Evolutionary conservation across 2,113 vertebrate genomes (phyloP).

Genomic region (Brachypodius melanocephalos): DNA sequence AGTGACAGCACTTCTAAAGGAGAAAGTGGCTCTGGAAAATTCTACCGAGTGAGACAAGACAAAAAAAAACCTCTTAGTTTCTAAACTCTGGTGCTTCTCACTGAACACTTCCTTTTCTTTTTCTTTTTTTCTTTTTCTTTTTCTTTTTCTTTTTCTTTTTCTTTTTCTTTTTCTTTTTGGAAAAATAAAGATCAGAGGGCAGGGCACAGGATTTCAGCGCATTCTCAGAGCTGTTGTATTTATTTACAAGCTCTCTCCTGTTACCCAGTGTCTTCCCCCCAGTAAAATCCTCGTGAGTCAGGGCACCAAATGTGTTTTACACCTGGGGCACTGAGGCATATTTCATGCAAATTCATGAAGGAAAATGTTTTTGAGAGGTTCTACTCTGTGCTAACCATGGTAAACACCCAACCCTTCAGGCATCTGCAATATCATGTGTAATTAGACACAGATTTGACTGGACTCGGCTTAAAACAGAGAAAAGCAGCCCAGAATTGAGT

Average conservation of each 20-base stretch:
- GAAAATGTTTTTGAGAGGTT: fast-evolving
- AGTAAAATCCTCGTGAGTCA: fast-evolving
- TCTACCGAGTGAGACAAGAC: not conserved
- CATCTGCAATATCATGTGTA: not conserved
- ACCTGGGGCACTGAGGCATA: not conserved
- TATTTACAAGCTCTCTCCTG: not conserved
- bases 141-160: too few relatives aligned
- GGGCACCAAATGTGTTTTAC: not conserved
- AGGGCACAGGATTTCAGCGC: not conserved
- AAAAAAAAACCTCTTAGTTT: not conserved
- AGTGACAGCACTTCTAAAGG: not conserved
- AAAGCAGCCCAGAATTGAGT: not conserved
- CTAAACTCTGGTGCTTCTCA: not conserved
- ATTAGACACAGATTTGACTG: not conserved
- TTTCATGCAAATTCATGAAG: fast-evolving
- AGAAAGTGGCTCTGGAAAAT: not conserved
- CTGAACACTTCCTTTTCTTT: not conserved
- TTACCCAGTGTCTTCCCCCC: too few relatives aligned
- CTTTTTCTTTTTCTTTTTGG: not conserved
- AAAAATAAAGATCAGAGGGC: not conserved
- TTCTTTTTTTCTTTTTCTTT: not conserved
- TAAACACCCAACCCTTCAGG: not conserved
- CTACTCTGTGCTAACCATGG: not conserved
- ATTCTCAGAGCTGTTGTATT: not conserved
- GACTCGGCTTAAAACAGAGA: not conserved